A percentile compares a stretch with the other conserved stretches of the same genome.
Conservation (phyloP, 2,113 vertebrate species). For the Solea solea region DNA sequence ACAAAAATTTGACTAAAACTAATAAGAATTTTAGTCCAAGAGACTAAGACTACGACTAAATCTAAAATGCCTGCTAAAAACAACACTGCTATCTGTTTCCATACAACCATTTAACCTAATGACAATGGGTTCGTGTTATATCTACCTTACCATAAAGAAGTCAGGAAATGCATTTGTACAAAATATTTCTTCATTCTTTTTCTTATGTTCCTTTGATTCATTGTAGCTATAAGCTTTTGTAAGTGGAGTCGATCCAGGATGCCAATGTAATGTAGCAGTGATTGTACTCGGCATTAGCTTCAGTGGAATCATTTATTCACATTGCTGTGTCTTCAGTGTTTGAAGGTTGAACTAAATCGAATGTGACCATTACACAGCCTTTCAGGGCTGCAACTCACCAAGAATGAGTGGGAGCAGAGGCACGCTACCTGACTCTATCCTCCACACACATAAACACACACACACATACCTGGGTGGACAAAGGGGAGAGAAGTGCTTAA, state of each 20-base stretch:
- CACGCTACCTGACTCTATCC: background rate
- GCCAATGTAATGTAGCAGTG: background rate
- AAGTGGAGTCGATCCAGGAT: background rate
- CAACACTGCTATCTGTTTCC: no score
- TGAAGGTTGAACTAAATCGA: conserved; percentile 45
- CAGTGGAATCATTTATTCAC: conserved; percentile 23
- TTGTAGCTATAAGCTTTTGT: no score
- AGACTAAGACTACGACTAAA: no score
- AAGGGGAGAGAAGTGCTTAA: conserved; percentile 55
- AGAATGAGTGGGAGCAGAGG: conserved; percentile 20
- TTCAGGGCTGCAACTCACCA: conserved; percentile 20
- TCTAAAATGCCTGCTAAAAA: no score
- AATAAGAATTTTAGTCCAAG: no score
- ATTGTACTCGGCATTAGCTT: background rate
- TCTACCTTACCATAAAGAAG: background rate
- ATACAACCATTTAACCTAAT: no score
- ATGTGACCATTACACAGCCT: conserved; percentile 34
- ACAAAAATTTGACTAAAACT: no score
- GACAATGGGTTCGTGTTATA: no score
- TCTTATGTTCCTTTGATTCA: no score
- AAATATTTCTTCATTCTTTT: no score
- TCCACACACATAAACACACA: conserved; percentile 1
- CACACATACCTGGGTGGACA: conserved; percentile 26
- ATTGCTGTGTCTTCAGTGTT: conserved; percentile 23
- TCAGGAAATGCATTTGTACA: background rate